phyloP scores from a whole-genome alignment of 2,797 vertebrate genomes.

The Prunella strophiata region DNA sequence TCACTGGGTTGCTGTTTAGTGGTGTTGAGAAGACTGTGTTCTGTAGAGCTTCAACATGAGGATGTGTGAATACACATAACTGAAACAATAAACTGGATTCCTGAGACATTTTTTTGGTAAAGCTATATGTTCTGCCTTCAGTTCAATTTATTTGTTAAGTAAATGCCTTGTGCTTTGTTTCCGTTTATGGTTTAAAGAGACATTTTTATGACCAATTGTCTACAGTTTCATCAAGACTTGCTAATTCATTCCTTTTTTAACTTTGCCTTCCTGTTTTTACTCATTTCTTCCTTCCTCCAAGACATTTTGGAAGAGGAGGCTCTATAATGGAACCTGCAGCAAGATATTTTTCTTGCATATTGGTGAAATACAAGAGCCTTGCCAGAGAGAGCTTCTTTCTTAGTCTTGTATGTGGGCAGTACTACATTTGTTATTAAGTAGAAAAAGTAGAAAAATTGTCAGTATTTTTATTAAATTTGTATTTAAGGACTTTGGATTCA shows the following conservation, averaged over 20 bases:
- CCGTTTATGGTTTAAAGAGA: neutral
- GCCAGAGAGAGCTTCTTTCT: neutral
- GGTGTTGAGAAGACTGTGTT: neutral
- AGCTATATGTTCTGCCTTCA: neutral
- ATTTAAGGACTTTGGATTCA: neutral
- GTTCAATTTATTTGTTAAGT: neutral
- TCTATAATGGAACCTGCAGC: neutral
- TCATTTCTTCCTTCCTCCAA: neutral
- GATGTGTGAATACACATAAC: neutral
- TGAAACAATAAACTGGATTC: neutral
- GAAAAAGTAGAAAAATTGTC: too few species aligned
- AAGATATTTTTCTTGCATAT: neutral
- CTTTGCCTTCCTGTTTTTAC: neutral
- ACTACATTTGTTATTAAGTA: neutral
- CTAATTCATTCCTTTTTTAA: neutral
- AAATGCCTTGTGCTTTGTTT: neutral
- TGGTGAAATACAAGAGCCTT: neutral
- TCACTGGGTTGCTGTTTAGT: neutral
- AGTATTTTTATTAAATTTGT: neutral
- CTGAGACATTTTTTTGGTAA: neutral
- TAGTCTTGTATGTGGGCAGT: fast-evolving
- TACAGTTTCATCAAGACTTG: neutral
- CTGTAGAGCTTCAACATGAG: neutral
- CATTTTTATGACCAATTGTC: neutral
- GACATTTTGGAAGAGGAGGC: neutral